Conservation (phyloP, 2,888 invertebrate species). For the Rhagium mordax region DNA sequence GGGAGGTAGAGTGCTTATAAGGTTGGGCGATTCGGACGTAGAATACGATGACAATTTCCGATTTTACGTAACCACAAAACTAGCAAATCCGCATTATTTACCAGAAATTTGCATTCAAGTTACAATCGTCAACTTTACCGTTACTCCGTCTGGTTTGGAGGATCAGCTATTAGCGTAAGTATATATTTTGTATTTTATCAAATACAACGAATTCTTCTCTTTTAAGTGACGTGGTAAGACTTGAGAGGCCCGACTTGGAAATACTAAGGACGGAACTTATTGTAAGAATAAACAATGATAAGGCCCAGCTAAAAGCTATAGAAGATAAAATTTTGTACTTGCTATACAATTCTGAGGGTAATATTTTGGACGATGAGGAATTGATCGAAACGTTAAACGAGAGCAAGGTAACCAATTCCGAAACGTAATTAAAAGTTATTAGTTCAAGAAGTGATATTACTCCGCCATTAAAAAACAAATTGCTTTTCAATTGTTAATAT, state of each 20-base stretch:
- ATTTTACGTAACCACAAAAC: slow-evolving; percentile 92
- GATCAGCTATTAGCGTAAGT: slow-evolving; percentile 92
- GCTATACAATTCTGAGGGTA: slow-evolving; percentile 87
- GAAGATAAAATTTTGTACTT: slow-evolving; percentile 92
- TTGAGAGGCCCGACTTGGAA: slow-evolving; percentile 92
- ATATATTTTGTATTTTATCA: slow-evolving; percentile 5
- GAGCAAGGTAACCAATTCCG: slow-evolving; percentile 76
- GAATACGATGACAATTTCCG: slow-evolving; percentile 91
- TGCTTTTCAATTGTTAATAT: no score
- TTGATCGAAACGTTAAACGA: slow-evolving; percentile 92
- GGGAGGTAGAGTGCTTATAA: slow-evolving; percentile 86
- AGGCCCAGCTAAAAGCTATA: slow-evolving; percentile 85
- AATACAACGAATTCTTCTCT: slow-evolving; percentile 3
- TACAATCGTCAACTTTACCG: slow-evolving; percentile 93
- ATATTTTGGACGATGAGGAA: slow-evolving; percentile 94
- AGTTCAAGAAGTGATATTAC: no score
- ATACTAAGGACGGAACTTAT: slow-evolving; percentile 86
- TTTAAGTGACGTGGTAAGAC: slow-evolving; percentile 86
- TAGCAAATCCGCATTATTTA: slow-evolving; percentile 93
- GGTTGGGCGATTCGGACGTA: slow-evolving; percentile 89
- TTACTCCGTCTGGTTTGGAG: slow-evolving; percentile 90
- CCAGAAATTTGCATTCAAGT: slow-evolving; percentile 96
- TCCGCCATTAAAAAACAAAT: no score
- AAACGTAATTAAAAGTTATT: neutral
- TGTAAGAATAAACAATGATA: slow-evolving; percentile 87